phyloP scores from a whole-genome alignment of 2,797 vertebrate genomes.

The Pseudochaenichthys georgianus region DNA sequence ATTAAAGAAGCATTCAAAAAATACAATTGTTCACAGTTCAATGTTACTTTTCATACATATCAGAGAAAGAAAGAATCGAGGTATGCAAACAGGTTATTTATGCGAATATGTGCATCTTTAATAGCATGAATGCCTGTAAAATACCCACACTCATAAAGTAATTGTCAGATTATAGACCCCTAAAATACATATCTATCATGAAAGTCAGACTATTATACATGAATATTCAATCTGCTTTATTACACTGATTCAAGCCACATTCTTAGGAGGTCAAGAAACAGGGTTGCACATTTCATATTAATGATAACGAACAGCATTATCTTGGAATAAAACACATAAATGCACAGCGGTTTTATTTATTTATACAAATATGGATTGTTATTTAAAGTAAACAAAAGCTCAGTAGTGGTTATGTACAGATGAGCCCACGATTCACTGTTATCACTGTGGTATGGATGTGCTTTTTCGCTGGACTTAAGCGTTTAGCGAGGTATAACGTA shows the following conservation, averaged over 20 bases:
- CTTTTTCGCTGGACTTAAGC: conserved; percentile 59
- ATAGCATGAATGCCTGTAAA: conserved; percentile 67
- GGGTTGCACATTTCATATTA: conserved; percentile 60
- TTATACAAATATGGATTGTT: conserved; percentile 46
- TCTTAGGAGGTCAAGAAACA: conserved; percentile 70
- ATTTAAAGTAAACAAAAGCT: conserved; percentile 37
- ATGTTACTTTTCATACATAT: background rate
- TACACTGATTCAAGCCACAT: conserved; percentile 67
- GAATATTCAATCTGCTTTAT: conserved; percentile 49
- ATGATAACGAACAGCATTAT: conserved; percentile 58
- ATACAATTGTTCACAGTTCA: background rate
- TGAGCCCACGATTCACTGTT: conserved; percentile 11
- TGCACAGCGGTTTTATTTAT: conserved; percentile 34
- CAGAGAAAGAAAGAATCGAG: conserved; percentile 2
- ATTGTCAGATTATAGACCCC: conserved; percentile 67
- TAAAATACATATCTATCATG: conserved; percentile 31
- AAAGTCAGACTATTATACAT: conserved; percentile 45
- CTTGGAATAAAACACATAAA: conserved; percentile 36
- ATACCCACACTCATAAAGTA: conserved; percentile 76
- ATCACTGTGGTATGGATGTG: conserved; percentile 13
- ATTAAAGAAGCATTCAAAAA: no score
- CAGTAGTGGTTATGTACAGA: conserved; percentile 36
- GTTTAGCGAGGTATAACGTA: conserved; percentile 30
- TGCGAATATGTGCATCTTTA: conserved; percentile 72
- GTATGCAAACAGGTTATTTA: background rate